phyloP scores from a whole-genome alignment of 2,888 invertebrate genomes.

The Calliphora vomitoria region DNA sequence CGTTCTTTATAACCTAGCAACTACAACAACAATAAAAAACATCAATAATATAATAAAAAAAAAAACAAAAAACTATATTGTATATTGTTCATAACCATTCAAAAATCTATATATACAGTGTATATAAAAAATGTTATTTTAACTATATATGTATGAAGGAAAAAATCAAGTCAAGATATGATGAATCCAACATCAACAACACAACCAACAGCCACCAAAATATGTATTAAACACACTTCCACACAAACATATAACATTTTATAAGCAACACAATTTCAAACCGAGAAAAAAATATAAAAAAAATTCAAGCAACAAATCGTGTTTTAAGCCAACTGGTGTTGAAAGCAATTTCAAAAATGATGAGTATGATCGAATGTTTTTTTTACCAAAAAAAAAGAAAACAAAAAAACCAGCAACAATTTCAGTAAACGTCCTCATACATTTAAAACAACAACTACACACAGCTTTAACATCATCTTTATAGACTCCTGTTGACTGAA shows the following conservation, averaged over 20 bases:
- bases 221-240: conserved; percentile 13
- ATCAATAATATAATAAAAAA: conserved; percentile 47
- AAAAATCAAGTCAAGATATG: conserved; percentile 54
- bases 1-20: conserved; percentile 78
- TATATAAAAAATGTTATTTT: conserved; percentile 43
- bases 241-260: not conserved
- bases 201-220: conserved; percentile 32
- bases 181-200: conserved; percentile 37
- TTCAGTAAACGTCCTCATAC: conserved; percentile 78
- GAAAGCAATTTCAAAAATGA: conserved; percentile 84
- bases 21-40: conserved; percentile 49
- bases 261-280: conserved; percentile 30
- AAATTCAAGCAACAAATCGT: conserved; percentile 59
- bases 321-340: conserved; percentile 80
- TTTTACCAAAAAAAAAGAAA: conserved; percentile 16
- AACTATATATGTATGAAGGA: conserved; percentile 25
- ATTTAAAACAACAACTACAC: not conserved
- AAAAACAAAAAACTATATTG: conserved; percentile 14
- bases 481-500: not conserved
- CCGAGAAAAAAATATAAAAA: conserved; percentile 13
- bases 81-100: conserved; percentile 60
- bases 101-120: not conserved
- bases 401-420: conserved; percentile 61
- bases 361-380: conserved; percentile 82
- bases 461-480: not conserved